Percentiles rank a stretch among this genome's conserved stretches.
Evolutionary conservation across 30 jellyfish, hydroid and myxozoan genomes (phyloP).

Genomic region (Cassiopea andromeda): DNA sequence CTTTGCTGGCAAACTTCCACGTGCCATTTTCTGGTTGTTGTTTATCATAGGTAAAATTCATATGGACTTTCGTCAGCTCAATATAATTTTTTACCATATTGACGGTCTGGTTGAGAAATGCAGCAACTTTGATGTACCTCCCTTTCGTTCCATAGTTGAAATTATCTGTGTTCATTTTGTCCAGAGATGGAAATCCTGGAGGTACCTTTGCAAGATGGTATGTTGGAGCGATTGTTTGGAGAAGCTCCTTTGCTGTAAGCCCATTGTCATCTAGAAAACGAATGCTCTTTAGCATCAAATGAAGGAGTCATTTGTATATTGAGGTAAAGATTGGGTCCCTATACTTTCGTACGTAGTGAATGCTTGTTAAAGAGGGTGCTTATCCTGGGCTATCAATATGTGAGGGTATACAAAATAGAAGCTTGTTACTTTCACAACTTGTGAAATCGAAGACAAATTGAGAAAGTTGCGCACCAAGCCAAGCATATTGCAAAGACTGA

Average conservation of each 20-base stretch:
- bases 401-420: no score
- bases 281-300: no score
- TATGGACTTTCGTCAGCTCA: conserved; percentile 61
- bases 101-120: conserved; percentile 76
- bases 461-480: no score
- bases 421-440: no score
- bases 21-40: conserved; percentile 87
- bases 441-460: no score
- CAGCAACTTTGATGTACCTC: conserved; percentile 82
- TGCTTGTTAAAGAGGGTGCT: no score
- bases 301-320: no score
- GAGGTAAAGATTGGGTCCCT: no score
- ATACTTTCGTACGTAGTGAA: no score
- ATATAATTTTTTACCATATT: conserved; percentile 80
- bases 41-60: conserved; percentile 92
- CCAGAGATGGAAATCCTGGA: conserved; percentile 97
- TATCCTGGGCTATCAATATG: no score
- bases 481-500: no score
- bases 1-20: conserved; percentile 88
- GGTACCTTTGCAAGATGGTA: conserved; percentile 92
- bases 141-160: conserved; percentile 92
- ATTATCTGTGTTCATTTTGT: conserved; percentile 90
- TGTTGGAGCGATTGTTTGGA: conserved; percentile 97
- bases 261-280: conserved; percentile 68
- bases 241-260: conserved; percentile 89